phyloP scores from a whole-genome alignment of 2,888 invertebrate species.

The Epinotia brunnichana region DNA sequence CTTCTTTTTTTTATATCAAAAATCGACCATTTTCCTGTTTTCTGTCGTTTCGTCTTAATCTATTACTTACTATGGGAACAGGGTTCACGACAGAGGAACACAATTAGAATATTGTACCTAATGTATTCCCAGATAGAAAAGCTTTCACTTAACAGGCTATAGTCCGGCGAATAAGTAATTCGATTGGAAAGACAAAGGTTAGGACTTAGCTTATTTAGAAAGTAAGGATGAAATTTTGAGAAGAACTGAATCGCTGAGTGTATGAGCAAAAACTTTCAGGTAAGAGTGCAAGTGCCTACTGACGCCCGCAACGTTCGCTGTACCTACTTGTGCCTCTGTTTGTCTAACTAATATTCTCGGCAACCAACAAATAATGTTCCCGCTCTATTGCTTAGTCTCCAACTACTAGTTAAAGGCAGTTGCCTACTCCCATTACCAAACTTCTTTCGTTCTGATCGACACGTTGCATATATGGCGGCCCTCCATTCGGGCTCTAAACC shows the following conservation, averaged over 20 bases:
- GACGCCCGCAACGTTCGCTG: background rate
- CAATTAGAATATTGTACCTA: conserved; percentile 9
- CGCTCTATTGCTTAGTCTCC: background rate
- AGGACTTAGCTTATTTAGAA: background rate
- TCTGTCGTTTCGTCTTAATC: background rate
- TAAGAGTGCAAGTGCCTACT: background rate
- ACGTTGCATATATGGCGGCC: background rate
- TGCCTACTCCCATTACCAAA: background rate
- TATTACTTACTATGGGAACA: conserved; percentile 7
- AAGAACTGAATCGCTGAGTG: background rate
- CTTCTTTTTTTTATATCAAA: background rate
- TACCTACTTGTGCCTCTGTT: too few species aligned
- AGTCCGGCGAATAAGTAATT: background rate
- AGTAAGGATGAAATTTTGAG: background rate
- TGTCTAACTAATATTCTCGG: too few species aligned
- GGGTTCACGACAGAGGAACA: conserved; percentile 26
- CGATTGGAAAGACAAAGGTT: background rate
- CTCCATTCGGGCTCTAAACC: background rate
- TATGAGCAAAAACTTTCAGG: background rate
- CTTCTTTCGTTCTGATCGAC: background rate
- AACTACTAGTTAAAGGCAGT: background rate
- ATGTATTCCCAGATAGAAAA: conserved; percentile 14
- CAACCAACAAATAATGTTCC: background rate
- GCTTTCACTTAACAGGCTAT: conserved; percentile 12
- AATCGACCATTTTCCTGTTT: conserved; percentile 2